Percentiles rank a stretch among this genome's conserved stretches.
Evolutionary conservation across 2,888 invertebrate genomes (phyloP).

Genomic region (Pterostichus madidus): DNA sequence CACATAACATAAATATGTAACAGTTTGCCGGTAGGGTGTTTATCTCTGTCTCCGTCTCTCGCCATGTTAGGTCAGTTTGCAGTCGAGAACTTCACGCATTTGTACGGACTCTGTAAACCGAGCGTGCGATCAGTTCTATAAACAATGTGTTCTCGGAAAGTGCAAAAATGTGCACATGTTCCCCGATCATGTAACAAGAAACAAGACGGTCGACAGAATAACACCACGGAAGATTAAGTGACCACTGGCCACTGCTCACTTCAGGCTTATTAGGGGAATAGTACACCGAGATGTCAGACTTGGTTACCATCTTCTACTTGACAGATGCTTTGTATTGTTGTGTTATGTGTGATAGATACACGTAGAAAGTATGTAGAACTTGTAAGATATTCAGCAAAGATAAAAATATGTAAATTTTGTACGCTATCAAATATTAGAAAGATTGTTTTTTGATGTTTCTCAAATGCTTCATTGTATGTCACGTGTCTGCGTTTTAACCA

Average conservation of each 20-base stretch:
- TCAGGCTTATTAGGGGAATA: slow-evolving; percentile 28
- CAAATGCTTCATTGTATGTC: no score
- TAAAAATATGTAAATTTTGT: no score
- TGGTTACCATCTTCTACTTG: not conserved
- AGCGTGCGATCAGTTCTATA: slow-evolving; percentile 5
- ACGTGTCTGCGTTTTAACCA: no score
- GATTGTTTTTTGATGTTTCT: no score
- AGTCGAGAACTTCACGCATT: slow-evolving; percentile 31
- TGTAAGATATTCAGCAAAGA: no score
- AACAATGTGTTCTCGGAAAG: slow-evolving; percentile 59
- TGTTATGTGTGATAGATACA: not conserved
- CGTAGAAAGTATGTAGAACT: no score
- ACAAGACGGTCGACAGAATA: slow-evolving; percentile 31
- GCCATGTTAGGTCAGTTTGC: slow-evolving; percentile 47
- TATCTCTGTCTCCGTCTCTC: not conserved
- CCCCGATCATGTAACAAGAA: slow-evolving; percentile 49
- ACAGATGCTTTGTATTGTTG: not conserved
- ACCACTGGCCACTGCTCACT: not conserved
- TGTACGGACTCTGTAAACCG: slow-evolving; percentile 43
- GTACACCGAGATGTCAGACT: not conserved
- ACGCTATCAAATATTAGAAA: no score
- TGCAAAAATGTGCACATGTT: slow-evolving; percentile 57
- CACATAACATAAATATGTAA: slow-evolving; percentile 36
- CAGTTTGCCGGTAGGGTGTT: slow-evolving; percentile 20
- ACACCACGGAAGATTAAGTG: slow-evolving; percentile 34